Percentiles rank a stretch among this genome's conserved stretches.
Conservation (phyloP, 2,888 invertebrate genomes). For the Liopterus haemorrhoidalis region DNA sequence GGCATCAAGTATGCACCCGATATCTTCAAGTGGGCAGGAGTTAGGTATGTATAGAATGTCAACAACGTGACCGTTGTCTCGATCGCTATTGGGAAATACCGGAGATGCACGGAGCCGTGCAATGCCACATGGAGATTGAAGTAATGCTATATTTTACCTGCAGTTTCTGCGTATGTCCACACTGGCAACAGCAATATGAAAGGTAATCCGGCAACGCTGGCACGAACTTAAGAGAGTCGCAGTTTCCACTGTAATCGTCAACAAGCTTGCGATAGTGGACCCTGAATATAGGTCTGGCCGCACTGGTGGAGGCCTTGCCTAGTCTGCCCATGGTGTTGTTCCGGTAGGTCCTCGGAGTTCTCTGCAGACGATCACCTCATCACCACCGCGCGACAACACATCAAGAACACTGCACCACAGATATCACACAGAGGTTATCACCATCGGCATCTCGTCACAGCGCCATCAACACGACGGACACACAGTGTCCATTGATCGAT, state of each 20-base stretch:
- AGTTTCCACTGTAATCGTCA: conserved; percentile 48
- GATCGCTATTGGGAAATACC: too few relatives aligned
- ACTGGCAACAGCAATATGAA: conserved; percentile 56
- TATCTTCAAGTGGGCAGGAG: too few relatives aligned
- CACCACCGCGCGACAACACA: conserved; percentile 22
- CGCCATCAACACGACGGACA: not conserved
- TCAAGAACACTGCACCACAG: conserved; percentile 4
- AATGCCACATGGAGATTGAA: too few relatives aligned
- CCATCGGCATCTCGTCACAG: not conserved
- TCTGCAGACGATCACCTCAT: conserved; percentile 26
- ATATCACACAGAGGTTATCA: conserved; percentile 6
- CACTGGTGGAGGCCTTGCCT: conserved; percentile 43
- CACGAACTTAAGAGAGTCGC: conserved; percentile 46
- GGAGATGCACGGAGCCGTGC: too few relatives aligned
- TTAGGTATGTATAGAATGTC: too few relatives aligned
- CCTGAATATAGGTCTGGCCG: conserved; percentile 49
- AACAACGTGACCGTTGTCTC: too few relatives aligned
- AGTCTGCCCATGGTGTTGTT: conserved; percentile 51
- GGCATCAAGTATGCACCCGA: too few relatives aligned
- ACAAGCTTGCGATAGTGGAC: conserved; percentile 56
- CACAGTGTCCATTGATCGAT: too few relatives aligned
- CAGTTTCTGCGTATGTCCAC: conserved; percentile 55
- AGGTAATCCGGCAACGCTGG: conserved; percentile 52
- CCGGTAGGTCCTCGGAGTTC: too few relatives aligned
- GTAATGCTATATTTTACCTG: conserved; percentile 54